phyloP scores from a whole-genome alignment of 2,797 vertebrate genomes.

The Halcyon chelicuti region DNA sequence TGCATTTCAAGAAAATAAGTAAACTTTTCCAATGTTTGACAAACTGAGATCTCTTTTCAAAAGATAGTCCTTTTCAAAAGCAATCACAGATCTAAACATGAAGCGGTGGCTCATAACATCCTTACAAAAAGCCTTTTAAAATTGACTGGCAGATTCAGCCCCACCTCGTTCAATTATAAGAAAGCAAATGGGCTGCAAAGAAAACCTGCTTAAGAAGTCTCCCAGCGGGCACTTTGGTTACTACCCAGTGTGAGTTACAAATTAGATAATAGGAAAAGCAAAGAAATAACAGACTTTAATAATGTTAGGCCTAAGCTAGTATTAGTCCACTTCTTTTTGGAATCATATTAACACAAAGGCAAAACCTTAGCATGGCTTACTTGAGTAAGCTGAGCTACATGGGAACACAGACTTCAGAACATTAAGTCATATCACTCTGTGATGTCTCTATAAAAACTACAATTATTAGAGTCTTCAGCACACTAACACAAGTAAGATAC shows the following conservation, averaged over 20 bases:
- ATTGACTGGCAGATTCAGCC: conserved; percentile 23
- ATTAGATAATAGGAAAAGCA: conserved; percentile 27
- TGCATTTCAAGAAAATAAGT: conserved; percentile 26
- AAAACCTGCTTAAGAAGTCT: conserved; percentile 32
- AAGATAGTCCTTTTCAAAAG: conserved; percentile 26
- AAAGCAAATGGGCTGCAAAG: conserved; percentile 25
- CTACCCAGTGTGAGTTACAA: conserved; percentile 38
- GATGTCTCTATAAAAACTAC: background rate
- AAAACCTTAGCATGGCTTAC: background rate
- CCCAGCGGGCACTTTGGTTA: conserved; percentile 9
- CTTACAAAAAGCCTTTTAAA: conserved; percentile 31
- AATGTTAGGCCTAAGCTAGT: background rate
- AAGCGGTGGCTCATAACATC: background rate
- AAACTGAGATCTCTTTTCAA: conserved; percentile 1
- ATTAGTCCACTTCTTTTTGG: conserved; percentile 1
- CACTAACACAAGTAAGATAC: background rate
- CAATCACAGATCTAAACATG: background rate
- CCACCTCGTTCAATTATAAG: background rate
- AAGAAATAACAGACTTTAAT: conserved; percentile 27
- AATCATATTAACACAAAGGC: background rate
- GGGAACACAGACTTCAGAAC: background rate
- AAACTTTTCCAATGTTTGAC: conserved; percentile 7
- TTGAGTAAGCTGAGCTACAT: background rate
- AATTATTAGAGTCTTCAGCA: background rate
- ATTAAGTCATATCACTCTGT: background rate